Percentiles rank a stretch among this genome's conserved stretches.
phyloP scores from a whole-genome alignment of 2,797 vertebrate genomes.

The Dryobates pubescens region DNA sequence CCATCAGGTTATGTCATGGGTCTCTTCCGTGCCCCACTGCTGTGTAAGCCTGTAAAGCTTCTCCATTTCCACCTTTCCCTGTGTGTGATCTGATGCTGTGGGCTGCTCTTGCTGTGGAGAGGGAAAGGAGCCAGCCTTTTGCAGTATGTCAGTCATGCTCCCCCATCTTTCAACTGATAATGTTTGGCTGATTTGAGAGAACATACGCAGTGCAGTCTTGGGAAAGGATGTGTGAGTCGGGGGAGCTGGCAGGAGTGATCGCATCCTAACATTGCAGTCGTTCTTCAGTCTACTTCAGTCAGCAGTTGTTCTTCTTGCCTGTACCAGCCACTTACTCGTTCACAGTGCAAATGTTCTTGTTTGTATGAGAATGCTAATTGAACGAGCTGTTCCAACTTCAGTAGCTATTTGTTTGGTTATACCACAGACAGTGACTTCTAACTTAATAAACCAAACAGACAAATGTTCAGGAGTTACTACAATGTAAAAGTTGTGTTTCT shows the following conservation, averaged over 20 bases:
- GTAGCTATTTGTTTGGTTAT: slow-evolving; percentile 51
- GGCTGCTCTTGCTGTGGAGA: background rate
- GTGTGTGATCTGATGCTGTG: background rate
- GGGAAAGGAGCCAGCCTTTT: background rate
- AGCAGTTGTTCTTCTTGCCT: background rate
- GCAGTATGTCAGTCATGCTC: background rate
- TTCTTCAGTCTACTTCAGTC: slow-evolving; percentile 38
- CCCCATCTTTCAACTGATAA: background rate
- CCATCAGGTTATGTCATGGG: rapidly evolving
- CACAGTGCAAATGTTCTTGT: slow-evolving; percentile 24
- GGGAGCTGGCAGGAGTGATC: background rate
- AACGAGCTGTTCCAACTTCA: slow-evolving; percentile 42
- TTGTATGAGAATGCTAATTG: slow-evolving; percentile 32
- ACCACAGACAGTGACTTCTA: slow-evolving; percentile 43
- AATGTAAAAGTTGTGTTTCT: background rate
- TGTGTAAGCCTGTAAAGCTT: rapidly evolving
- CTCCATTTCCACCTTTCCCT: background rate
- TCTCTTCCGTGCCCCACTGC: background rate
- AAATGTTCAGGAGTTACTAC: slow-evolving; percentile 16
- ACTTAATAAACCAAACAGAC: slow-evolving; percentile 56
- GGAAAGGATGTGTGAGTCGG: background rate
- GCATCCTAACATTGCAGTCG: background rate
- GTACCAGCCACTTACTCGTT: slow-evolving; percentile 43
- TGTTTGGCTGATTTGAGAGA: background rate
- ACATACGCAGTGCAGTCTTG: background rate